These are phyloP conservation scores for Bombus cullumanus DNA, from an alignment of 1,140 invertebrate species.

Conservation along the genomic window DNA sequence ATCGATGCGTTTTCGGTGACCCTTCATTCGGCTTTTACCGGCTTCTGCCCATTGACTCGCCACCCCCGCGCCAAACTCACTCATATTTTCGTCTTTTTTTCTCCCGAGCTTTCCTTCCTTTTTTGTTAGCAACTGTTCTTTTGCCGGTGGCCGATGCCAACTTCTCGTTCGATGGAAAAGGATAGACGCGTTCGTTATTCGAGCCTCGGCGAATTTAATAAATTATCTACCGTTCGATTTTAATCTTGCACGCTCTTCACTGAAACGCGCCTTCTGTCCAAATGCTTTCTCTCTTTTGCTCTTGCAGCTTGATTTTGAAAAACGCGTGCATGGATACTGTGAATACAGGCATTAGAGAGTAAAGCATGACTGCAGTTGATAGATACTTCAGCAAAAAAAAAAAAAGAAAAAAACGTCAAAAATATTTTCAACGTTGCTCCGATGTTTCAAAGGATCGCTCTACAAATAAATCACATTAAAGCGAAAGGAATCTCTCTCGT, in stretches of 20 bases:
- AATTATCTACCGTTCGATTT: slow-evolving; percentile 15
- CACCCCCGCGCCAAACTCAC: slow-evolving; percentile 2
- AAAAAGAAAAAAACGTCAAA: background rate
- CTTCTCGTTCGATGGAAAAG: background rate
- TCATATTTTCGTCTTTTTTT: slow-evolving; percentile 18
- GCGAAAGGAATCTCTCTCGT: background rate
- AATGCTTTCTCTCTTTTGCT: background rate
- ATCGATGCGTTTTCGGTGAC: slow-evolving; percentile 46
- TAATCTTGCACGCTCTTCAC: background rate
- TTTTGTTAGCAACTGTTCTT: slow-evolving; percentile 20
- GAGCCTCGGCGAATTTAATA: background rate
- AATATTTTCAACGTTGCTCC: background rate
- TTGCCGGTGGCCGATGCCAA: background rate
- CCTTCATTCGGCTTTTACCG: slow-evolving; percentile 48
- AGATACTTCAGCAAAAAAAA: background rate
- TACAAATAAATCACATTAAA: background rate
- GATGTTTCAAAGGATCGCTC: background rate
- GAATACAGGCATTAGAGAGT: background rate
- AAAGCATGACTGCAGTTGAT: background rate
- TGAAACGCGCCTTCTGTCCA: background rate
- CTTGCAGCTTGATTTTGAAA: background rate
- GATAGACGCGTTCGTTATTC: background rate
- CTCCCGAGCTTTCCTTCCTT: background rate
- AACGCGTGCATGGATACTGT: background rate
- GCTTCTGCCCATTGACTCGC: slow-evolving; percentile 23